Evolutionary conservation across 2,888 invertebrate genomes (phyloP).

Genomic region (Amphipyra tragopoginis): DNA sequence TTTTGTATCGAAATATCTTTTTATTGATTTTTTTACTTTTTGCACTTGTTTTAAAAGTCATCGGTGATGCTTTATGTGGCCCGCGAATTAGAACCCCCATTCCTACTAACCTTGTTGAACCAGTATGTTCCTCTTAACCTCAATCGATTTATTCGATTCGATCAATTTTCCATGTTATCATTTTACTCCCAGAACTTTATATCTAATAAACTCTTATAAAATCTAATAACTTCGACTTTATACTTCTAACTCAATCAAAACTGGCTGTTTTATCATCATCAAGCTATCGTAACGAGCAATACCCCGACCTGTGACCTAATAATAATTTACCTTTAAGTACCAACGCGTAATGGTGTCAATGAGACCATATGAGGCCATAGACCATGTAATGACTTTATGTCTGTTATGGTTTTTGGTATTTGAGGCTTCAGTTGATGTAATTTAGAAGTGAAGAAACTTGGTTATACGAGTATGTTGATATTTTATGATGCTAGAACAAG

Average conservation of each 20-base stretch:
- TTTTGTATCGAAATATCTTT: no score
- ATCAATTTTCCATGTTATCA: no score
- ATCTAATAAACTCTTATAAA: constrained; percentile 24
- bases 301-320: constrained; percentile 60
- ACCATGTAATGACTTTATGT: constrained; percentile 46
- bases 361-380: constrained; percentile 41
- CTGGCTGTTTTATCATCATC: constrained; percentile 54
- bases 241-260: constrained; percentile 42
- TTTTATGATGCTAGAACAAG: neutral
- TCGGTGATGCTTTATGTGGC: no score
- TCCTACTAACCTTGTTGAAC: no score
- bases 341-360: constrained; percentile 55
- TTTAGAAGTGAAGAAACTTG: constrained; percentile 13
- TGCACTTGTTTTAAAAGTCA: no score
- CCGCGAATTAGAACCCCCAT: no score
- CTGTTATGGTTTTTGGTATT: constrained; percentile 41
- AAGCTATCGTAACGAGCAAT: constrained; percentile 42
- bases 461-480: constrained; percentile 1
- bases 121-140: no score
- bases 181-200: constrained; percentile 4
- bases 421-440: constrained; percentile 22
- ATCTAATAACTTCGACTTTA: constrained; percentile 19
- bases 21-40: no score
- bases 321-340: constrained; percentile 59
- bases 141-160: no score